Percentiles rank a stretch among this genome's conserved stretches.
phyloP scores from a whole-genome alignment of 2,113 vertebrate genomes.

The Vulpes vulpes region DNA sequence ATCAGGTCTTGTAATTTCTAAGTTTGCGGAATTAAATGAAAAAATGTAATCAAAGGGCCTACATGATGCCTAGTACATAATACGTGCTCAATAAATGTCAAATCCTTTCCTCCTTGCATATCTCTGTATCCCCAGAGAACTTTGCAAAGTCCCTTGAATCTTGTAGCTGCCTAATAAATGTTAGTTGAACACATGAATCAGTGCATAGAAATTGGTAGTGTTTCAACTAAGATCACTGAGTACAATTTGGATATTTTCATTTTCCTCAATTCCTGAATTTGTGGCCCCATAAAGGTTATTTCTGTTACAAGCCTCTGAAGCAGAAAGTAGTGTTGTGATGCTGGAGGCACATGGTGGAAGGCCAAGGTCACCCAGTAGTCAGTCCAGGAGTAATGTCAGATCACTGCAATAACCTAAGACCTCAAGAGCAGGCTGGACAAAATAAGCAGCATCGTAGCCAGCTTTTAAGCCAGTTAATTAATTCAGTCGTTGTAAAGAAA shows the following conservation, averaged over 20 bases:
- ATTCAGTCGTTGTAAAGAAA: background rate
- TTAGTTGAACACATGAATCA: conserved; percentile 48
- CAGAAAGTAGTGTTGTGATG: background rate
- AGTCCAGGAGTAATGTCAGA: background rate
- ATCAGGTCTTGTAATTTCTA: conserved; percentile 62
- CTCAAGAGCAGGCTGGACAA: background rate
- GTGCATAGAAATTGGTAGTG: background rate
- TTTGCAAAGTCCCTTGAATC: conserved; percentile 39
- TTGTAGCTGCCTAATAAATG: conserved; percentile 61
- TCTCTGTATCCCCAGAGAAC: conserved; percentile 6
- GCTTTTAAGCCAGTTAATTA: background rate
- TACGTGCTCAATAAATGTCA: conserved; percentile 71
- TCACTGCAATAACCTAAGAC: background rate
- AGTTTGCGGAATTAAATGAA: conserved; percentile 60
- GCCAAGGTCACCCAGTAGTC: background rate
- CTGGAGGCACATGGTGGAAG: background rate
- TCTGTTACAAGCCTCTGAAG: conserved; percentile 23
- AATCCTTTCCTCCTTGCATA: background rate
- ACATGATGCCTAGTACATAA: background rate
- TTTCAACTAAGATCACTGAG: conserved; percentile 60
- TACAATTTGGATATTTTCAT: conserved; percentile 48
- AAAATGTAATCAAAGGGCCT: conserved; percentile 60
- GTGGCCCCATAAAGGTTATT: conserved; percentile 37
- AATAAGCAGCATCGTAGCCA: background rate
- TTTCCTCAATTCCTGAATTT: conserved; percentile 54